Base-by-base conservation (phyloP, 2,113 vertebrate genomes). In the Brachypteracias leptosomus region DNA sequence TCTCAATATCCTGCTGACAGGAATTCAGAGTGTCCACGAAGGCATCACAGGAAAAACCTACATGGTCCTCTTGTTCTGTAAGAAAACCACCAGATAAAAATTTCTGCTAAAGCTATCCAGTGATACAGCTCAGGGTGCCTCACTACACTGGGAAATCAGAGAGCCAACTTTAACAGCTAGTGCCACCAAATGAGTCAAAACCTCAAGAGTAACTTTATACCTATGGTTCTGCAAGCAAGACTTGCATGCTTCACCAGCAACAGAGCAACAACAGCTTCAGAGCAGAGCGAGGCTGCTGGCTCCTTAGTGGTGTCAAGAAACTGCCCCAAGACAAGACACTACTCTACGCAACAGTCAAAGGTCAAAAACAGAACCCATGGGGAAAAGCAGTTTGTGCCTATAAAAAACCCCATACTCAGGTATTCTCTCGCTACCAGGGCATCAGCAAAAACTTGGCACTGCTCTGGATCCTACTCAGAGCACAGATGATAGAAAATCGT, bases 111-210 rank as follows among this genome's bases (percentile, higher is more conserved):
- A 76, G 57, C 59, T 57, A 57, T 72, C 31, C 35, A 44, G 57
- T 81, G 85, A 80, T 61, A 49, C 26, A 84, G 40, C 44, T 68
- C 47, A 72, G 73, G n/a, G 31, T 73, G 59, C 70, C 44, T 93
- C 0, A 0, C 63, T 78, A 15, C 0, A 0, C 33, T 81, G 76
- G 44, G 68, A 89, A 86, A 92, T 49, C 1, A 16, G 65, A 94
- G 31, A 78, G 35, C 13, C 57, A 80, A 13, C 49, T 89, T 82
- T 79, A 84, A 85, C 54, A 94, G 67, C 36, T 47, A 89, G 36
- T 87, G 62, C 57, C 73, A 84, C 79, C 79, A 96, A 84, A 55
- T 83, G 67, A 91, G 68, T 73, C 82, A 80, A 90, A 95, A 72
- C 73, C 88, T 96, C 85, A 63, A 47, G 54, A 86, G 68, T 86